Conservation (phyloP, 2,113 vertebrate species). For the Phyllostomus discolor region DNA sequence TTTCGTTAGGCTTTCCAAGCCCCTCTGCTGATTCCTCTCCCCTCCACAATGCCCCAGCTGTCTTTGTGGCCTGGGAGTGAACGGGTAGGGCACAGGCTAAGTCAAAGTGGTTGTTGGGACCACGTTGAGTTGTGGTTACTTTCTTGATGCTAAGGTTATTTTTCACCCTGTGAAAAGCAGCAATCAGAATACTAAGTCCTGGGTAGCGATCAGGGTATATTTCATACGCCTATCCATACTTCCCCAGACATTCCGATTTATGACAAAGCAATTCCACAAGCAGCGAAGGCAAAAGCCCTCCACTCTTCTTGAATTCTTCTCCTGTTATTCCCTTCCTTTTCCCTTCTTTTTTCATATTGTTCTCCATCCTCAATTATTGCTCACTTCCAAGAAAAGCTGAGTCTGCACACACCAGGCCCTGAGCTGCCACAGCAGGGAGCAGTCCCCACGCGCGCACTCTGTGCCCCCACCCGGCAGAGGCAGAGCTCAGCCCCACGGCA, state of each 20-base stretch:
- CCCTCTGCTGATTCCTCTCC: neutral
- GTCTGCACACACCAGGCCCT: neutral
- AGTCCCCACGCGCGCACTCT: neutral
- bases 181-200: neutral
- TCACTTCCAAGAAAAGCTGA: neutral
- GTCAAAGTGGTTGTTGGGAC: neutral
- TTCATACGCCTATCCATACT: neutral
- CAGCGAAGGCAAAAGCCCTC: neutral
- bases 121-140: neutral
- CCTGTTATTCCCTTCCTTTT: neutral
- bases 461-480: neutral
- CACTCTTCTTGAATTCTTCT: neutral
- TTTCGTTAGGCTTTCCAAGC: neutral
- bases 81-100: neutral
- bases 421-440: neutral
- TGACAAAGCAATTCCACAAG: neutral
- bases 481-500: neutral
- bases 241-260: fast-evolving
- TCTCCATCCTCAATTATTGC: neutral
- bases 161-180: neutral
- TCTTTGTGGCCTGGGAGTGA: neutral
- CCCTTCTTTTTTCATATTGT: neutral
- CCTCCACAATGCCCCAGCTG: neutral
- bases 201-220: fast-evolving
- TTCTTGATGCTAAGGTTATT: neutral